Conservation (phyloP, 2,888 invertebrate species). For the Tetragnatha montana region DNA sequence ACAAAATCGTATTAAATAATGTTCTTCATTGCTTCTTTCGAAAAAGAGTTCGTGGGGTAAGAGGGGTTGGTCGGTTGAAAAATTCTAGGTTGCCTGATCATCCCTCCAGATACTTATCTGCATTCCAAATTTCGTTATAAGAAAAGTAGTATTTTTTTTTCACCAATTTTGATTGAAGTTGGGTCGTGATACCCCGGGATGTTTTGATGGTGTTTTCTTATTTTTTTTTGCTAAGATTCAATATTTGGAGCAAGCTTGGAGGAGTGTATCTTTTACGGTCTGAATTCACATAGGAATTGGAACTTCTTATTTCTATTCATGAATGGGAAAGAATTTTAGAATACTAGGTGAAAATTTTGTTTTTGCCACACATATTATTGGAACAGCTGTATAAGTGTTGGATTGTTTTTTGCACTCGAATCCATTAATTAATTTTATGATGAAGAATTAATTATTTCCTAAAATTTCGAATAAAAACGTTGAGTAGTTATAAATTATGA, state of each 20-base stretch:
- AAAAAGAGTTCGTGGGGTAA: not conserved
- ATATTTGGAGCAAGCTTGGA: not conserved
- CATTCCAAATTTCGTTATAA: constrained; percentile 32
- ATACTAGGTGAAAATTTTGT: no score
- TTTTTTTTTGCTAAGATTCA: not conserved
- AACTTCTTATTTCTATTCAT: constrained; percentile 29
- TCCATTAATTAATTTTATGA: no score
- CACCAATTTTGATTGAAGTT: constrained; percentile 22
- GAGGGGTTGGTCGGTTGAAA: constrained; percentile 22
- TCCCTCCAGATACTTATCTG: constrained; percentile 24
- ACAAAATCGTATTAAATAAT: constrained; percentile 40
- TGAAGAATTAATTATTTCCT: no score
- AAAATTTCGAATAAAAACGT: no score
- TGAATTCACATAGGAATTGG: not conserved
- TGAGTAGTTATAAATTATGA: no score
- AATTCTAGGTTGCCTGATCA: constrained; percentile 15
- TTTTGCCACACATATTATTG: no score
- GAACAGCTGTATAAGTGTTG: no score
- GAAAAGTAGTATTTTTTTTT: constrained; percentile 6
- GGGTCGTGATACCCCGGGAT: not conserved
- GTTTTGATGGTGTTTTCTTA: not conserved
- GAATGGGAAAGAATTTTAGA: not conserved
- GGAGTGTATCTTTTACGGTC: not conserved
- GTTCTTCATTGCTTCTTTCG: constrained; percentile 27
- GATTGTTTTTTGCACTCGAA: no score